Evolutionary conservation across 2,797 vertebrate species (phyloP).

Genomic region (Enteromius afrohamiltoni): DNA sequence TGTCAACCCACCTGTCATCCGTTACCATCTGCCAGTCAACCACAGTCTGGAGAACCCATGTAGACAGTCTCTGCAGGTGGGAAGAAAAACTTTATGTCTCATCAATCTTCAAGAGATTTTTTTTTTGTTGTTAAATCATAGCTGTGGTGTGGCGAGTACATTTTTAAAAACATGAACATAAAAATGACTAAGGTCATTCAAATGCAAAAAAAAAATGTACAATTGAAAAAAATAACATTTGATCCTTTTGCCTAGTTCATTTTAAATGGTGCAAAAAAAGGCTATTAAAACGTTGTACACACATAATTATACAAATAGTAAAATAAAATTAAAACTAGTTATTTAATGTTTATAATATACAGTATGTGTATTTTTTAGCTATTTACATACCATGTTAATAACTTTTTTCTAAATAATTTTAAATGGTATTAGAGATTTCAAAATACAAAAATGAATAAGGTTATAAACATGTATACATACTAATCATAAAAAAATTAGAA

Average conservation of each 20-base stretch:
- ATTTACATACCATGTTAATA: not conserved
- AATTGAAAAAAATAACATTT: not conserved
- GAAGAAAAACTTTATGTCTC: not conserved
- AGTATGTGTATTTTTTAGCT: not conserved
- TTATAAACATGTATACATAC: not conserved
- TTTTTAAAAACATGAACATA: not conserved
- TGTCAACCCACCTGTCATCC: constrained; percentile 73
- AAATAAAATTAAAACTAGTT: not conserved
- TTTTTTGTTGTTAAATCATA: not conserved
- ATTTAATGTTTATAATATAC: not conserved
- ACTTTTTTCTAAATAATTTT: not conserved
- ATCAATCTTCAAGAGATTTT: not conserved
- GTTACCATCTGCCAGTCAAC: constrained; percentile 77
- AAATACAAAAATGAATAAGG: not conserved
- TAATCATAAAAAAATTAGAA: not conserved
- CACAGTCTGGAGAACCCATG: constrained; percentile 76
- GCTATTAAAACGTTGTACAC: no score
- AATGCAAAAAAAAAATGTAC: not conserved
- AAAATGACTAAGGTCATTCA: not conserved
- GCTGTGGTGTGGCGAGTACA: not conserved
- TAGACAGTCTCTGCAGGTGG: constrained; percentile 77
- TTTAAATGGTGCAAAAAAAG: no score
- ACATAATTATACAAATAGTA: not conserved
- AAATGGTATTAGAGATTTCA: not conserved
- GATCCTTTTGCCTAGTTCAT: not conserved